Conservation (phyloP, 2,888 invertebrate species). For the Boloria euphrosyne region DNA sequence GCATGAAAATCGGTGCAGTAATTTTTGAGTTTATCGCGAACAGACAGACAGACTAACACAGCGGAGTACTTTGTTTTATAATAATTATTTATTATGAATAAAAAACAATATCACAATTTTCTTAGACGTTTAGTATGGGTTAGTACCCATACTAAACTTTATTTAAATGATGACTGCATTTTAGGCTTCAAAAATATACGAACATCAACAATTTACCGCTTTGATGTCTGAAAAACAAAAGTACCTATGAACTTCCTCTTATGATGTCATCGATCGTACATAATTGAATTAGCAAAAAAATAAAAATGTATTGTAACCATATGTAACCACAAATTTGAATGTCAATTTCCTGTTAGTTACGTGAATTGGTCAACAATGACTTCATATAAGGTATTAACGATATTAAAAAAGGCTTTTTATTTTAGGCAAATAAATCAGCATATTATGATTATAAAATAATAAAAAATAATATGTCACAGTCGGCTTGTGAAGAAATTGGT, state of each 20-base stretch:
- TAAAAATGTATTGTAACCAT: constrained; percentile 40
- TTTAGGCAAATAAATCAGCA: neutral
- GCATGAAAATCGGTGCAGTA: too few relatives aligned
- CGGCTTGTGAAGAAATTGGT: too few relatives aligned
- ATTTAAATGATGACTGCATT: too few relatives aligned
- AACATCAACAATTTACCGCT: constrained; percentile 41
- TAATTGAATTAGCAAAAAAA: constrained; percentile 44
- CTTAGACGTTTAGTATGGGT: too few relatives aligned
- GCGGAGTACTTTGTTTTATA: too few relatives aligned
- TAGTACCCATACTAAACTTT: too few relatives aligned
- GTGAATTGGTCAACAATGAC: constrained; percentile 10
- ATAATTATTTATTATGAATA: too few relatives aligned
- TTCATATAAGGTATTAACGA: neutral
- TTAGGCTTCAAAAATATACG: constrained; percentile 23
- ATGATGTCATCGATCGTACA: constrained; percentile 47
- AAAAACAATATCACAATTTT: too few relatives aligned
- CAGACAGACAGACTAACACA: too few relatives aligned
- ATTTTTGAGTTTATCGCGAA: too few relatives aligned
- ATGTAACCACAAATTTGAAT: constrained; percentile 30
- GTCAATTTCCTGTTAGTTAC: constrained; percentile 32
- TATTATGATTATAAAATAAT: too few relatives aligned
- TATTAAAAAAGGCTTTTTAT: neutral
- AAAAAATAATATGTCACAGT: too few relatives aligned
- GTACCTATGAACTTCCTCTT: constrained; percentile 32
- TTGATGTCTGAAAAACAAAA: constrained; percentile 48